Percentiles rank a stretch among this genome's conserved stretches.
These are phyloP conservation scores for Urechis unicinctus DNA, from an alignment of 2,888 invertebrate species.

Conservation along the genomic window DNA sequence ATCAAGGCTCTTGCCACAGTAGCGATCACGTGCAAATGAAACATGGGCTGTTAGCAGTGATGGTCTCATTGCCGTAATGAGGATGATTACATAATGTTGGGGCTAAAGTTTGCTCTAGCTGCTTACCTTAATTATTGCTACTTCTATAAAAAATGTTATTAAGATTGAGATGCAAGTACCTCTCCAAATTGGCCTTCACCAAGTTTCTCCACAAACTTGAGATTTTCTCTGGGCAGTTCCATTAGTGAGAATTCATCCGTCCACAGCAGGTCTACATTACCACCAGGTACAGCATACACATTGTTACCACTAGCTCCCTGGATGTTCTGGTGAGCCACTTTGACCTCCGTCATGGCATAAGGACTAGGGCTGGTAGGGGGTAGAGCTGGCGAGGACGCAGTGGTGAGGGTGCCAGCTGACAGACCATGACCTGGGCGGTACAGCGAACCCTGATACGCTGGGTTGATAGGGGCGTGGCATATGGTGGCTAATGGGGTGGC, in stretches of 20 bases:
- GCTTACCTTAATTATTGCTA: too few relatives aligned
- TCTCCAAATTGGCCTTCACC: slow-evolving; percentile 84
- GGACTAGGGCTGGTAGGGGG: slow-evolving; percentile 1
- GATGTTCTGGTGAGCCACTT: slow-evolving; percentile 19
- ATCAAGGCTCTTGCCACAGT: too few relatives aligned
- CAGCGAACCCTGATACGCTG: not conserved
- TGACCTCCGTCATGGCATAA: slow-evolving; percentile 14
- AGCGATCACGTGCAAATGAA: too few relatives aligned
- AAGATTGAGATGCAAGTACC: slow-evolving; percentile 53
- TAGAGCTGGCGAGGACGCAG: not conserved
- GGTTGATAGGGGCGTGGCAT: slow-evolving; percentile 2
- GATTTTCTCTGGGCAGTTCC: slow-evolving; percentile 68
- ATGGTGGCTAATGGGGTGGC: not conserved
- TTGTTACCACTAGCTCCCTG: slow-evolving; percentile 51
- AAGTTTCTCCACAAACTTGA: slow-evolving; percentile 78
- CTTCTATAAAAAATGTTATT: too few relatives aligned
- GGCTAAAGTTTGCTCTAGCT: too few relatives aligned
- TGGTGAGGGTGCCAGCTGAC: too few relatives aligned
- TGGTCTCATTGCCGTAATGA: too few relatives aligned
- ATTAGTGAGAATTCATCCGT: slow-evolving; percentile 50
- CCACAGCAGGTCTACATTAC: slow-evolving; percentile 55
- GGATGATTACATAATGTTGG: too few relatives aligned
- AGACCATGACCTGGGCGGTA: slow-evolving; percentile 2
- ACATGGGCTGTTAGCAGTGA: too few relatives aligned
- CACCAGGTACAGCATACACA: slow-evolving; percentile 53